Evolutionary conservation across 2,888 invertebrate genomes (phyloP).

Genomic region (Arenicola marina): DNA sequence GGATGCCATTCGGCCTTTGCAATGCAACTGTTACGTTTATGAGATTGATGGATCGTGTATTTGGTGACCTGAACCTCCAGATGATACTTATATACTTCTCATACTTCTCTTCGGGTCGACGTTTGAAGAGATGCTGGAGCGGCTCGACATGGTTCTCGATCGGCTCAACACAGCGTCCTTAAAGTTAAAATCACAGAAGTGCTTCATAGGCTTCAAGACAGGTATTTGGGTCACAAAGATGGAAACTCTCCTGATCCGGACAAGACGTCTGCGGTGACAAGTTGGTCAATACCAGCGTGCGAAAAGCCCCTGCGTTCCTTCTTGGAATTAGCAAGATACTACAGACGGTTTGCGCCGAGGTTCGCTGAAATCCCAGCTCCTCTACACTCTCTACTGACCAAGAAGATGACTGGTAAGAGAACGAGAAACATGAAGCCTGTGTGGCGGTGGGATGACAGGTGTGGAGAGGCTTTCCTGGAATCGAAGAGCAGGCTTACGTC

Average conservation of each 20-base stretch:
- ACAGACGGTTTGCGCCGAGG: slow-evolving; percentile 27
- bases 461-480: not conserved
- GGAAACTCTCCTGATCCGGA: slow-evolving; percentile 29
- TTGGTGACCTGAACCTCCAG: not conserved
- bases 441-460: not conserved
- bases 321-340: slow-evolving; percentile 30
- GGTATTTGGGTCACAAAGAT: slow-evolving; percentile 25
- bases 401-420: too few relatives aligned
- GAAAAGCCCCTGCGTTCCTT: slow-evolving; percentile 21
- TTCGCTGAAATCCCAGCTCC: slow-evolving; percentile 32
- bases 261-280: slow-evolving; percentile 23
- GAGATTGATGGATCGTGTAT: not conserved
- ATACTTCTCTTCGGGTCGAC: not conserved
- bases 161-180: slow-evolving; percentile 16
- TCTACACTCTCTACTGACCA: slow-evolving; percentile 21
- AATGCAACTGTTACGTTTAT: slow-evolving; percentile 1
- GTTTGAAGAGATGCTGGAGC: not conserved
- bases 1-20: slow-evolving; percentile 8
- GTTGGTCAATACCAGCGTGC: slow-evolving; percentile 27
- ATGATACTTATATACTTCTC: not conserved
- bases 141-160: not conserved
- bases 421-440: slow-evolving; percentile 7
- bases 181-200: slow-evolving; percentile 34
- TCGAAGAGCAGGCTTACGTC: slow-evolving; percentile 12
- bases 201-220: slow-evolving; percentile 19